Evolutionary conservation across 2,888 invertebrate genomes (phyloP), one percentile per base, ranked within the genome.

Genomic region (Acleris emargana): DNA sequence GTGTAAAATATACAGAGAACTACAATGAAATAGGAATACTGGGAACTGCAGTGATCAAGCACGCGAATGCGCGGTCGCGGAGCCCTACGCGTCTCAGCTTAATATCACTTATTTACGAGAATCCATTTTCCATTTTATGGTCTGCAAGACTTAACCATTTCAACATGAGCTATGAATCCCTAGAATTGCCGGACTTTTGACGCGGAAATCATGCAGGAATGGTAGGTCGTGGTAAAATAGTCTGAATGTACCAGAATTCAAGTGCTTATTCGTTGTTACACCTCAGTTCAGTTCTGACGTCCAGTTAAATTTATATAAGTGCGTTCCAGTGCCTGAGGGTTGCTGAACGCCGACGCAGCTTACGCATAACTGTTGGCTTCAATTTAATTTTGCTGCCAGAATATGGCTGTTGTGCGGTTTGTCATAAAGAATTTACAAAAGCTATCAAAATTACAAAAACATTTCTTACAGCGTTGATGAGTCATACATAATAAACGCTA

Each of bases 41-140:
- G 70, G 68, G 71, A 73, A 78, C 69, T 71, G 71, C 73, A 72
- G 75, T 83, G 83, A 86, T 86, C 81, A 82, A 83, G 80, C 76
- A 78, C 73, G 72, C 75, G 78, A 84, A 84, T 86, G 85, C 83
- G 76, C 84, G 87, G 86, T 80, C 84, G 81, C 82, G 79, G 79
- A 76, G 82, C 84, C 82, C 87, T 87, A 86, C 86, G 87, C 81
- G 79, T 83, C 80, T 83, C 76, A 74, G 72, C 79, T 86, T 83
- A 85, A 83, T 87, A 84, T 83, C 76, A 76, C 73, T 82, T 84
- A 87, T 88, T 89, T 88, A 87, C 85, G 87, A 87, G 83, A 80
- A 87, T 83, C 81, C 83, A 84, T 87, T 87, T 87, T 79, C 80
- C 81, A 87, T 84, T 88, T 89, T 89, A 88, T 79, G 87, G 87